Conservation (phyloP, 2,888 invertebrate genomes). For the Deilephila porcellus region DNA sequence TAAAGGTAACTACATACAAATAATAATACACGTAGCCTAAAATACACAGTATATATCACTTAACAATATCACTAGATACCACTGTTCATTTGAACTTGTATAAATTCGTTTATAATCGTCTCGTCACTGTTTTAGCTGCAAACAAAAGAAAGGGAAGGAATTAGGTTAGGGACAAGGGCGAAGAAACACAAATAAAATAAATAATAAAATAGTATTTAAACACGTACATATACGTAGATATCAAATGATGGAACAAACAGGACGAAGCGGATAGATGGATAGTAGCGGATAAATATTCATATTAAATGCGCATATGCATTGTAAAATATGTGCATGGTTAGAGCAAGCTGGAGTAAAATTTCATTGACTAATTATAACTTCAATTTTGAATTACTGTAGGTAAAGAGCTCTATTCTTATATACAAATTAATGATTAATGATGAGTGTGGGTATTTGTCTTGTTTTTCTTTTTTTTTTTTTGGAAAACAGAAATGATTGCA, state of each 20-base stretch:
- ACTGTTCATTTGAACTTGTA: conserved; percentile 45
- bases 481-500: too few relatives aligned
- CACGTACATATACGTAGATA: conserved; percentile 15
- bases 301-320: too few relatives aligned
- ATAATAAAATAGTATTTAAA: neutral
- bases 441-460: too few relatives aligned
- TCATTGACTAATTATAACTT: neutral
- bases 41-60: conserved; percentile 45
- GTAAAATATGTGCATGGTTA: neutral
- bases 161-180: conserved; percentile 55
- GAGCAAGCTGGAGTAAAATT: neutral
- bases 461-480: too few relatives aligned
- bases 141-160: conserved; percentile 61
- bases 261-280: conserved; percentile 13
- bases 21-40: conserved; percentile 45
- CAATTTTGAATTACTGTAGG: neutral
- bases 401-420: neutral
- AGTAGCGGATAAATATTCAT: conserved; percentile 17
- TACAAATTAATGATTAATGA: too few relatives aligned
- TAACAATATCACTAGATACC: conserved; percentile 47
- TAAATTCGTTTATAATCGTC: conserved; percentile 42
- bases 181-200: conserved; percentile 35
- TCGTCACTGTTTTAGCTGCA: conserved; percentile 63
- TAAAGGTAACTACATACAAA: conserved; percentile 42
- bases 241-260: neutral